These are phyloP conservation scores for Azemiops feae DNA, from an alignment of 2,113 vertebrate genomes.

Conservation along the genomic window DNA sequence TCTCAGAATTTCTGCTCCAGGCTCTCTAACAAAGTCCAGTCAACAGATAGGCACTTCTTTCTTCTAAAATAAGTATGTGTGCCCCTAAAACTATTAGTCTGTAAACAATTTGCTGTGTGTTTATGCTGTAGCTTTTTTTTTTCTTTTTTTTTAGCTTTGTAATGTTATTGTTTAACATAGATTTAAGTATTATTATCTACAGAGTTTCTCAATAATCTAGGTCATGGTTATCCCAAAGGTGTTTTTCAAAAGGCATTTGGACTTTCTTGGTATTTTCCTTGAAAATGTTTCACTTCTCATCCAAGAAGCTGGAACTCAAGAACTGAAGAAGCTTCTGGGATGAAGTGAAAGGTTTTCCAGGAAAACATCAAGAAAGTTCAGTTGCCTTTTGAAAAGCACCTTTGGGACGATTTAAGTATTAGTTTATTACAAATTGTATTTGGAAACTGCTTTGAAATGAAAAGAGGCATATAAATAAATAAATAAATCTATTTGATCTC, in stretches of 20 bases:
- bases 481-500: slow-evolving; percentile 9
- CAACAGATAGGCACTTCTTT: neutral
- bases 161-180: neutral
- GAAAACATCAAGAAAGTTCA: neutral
- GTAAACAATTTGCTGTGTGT: neutral
- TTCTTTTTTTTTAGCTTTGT: neutral
- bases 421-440: neutral
- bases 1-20: neutral
- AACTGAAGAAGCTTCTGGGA: neutral
- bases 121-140: neutral
- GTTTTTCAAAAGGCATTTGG: neutral
- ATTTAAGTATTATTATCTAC: neutral
- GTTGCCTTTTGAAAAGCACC: neutral
- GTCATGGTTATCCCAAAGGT: neutral
- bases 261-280: neutral
- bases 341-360: neutral
- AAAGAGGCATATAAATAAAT: neutral
- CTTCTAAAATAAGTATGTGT: neutral
- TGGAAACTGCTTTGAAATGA: neutral
- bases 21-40: neutral
- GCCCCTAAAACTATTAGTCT: neutral
- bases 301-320: neutral
- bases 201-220: neutral
- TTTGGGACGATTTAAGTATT: neutral
- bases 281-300: neutral